These are phyloP conservation scores for Urocyon cinereoargenteus DNA, from an alignment of 2,797 vertebrate species.

Conservation along the genomic window DNA sequence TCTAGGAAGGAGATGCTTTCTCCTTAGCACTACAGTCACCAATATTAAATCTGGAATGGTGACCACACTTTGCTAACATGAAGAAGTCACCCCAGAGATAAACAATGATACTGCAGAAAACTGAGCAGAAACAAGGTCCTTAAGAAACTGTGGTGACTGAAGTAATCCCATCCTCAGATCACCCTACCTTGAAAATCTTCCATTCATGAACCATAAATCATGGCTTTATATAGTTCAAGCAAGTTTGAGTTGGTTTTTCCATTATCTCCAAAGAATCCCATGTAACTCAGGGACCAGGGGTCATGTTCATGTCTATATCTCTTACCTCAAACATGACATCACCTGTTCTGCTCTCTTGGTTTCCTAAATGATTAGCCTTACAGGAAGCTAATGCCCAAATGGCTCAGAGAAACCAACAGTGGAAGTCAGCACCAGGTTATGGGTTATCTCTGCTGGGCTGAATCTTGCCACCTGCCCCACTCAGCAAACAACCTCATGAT, in stretches of 20 bases:
- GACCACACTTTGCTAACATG: background rate
- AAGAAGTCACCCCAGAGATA: background rate
- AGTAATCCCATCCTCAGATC: background rate
- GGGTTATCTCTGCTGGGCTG: background rate
- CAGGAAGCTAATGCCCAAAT: background rate
- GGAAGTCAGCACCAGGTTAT: background rate
- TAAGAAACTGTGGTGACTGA: background rate
- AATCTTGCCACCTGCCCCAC: accelerated
- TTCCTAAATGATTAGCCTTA: background rate
- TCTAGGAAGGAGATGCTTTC: background rate
- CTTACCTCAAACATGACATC: background rate
- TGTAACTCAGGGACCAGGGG: background rate
- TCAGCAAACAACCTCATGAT: background rate
- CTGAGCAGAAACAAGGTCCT: background rate
- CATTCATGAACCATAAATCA: background rate
- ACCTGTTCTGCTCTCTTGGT: background rate
- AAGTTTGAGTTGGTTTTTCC: background rate
- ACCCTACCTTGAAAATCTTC: background rate
- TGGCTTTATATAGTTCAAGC: background rate
- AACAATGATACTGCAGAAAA: background rate
- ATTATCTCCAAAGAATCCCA: background rate
- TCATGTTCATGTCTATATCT: too few relatives aligned
- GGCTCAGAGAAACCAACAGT: background rate
- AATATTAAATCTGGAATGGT: background rate
- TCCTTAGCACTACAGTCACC: accelerated